A percentile compares a stretch with the other conserved stretches of the same genome.
Evolutionary conservation across 2,113 vertebrate genomes (phyloP).

Genomic region (Malaclemys terrapin): DNA sequence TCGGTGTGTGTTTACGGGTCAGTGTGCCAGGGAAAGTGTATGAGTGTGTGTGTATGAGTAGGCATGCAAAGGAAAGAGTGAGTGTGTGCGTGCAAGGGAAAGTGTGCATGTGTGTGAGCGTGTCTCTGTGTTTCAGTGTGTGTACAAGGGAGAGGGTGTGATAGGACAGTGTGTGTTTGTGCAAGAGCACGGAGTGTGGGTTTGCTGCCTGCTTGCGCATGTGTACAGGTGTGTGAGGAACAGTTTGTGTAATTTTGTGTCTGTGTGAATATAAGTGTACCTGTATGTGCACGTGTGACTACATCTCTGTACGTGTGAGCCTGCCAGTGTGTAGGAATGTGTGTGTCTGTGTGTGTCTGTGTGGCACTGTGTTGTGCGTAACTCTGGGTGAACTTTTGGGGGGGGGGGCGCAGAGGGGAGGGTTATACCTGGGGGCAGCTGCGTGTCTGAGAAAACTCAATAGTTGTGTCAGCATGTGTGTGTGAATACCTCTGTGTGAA

Average conservation of each 20-base stretch:
- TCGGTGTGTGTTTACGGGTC: background rate
- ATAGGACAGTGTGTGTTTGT: background rate
- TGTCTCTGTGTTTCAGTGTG: background rate
- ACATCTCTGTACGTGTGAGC: background rate
- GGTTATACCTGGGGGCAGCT: too few relatives aligned
- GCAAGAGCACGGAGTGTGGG: background rate
- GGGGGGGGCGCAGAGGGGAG: background rate
- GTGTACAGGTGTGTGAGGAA: background rate
- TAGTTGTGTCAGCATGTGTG: background rate
- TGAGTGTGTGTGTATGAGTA: background rate
- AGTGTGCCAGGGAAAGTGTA: background rate
- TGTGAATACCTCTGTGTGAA: background rate
- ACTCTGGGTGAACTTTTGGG: too few relatives aligned
- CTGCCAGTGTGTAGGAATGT: too few relatives aligned
- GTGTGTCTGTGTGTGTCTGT: background rate
- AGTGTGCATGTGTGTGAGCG: background rate
- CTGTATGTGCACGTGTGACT: too few relatives aligned
- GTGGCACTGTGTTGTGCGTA: too few relatives aligned
- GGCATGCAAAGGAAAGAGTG: background rate
- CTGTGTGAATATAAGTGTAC: too few relatives aligned
- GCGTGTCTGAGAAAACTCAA: background rate
- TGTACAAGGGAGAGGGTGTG: background rate
- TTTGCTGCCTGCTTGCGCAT: background rate
- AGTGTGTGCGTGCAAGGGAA: background rate
- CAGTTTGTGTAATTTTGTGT: background rate